A percentile compares a stretch with the other conserved stretches of the same genome.
Conservation (phyloP, 2,113 vertebrate species). For the Rostratula benghalensis region DNA sequence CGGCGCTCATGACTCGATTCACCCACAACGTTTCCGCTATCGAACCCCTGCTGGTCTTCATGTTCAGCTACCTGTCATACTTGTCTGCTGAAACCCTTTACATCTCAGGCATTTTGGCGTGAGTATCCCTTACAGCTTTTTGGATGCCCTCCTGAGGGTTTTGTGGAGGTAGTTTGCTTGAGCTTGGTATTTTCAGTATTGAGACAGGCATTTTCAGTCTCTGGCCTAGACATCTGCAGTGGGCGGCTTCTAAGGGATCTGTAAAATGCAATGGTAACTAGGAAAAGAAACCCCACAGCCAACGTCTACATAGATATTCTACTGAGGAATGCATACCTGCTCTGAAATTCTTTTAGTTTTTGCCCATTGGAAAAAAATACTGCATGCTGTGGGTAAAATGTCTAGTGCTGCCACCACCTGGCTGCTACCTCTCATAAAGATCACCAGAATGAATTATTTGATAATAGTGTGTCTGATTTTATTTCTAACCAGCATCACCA, state of each 20-base stretch:
- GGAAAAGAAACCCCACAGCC: background rate
- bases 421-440: background rate
- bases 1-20: conserved; percentile 93
- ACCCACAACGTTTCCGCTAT: conserved; percentile 88
- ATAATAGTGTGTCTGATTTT: background rate
- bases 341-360: background rate
- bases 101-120: conserved; percentile 96
- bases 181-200: no score
- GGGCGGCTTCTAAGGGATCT: background rate
- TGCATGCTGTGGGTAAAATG: background rate
- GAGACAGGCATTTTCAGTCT: background rate
- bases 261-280: background rate
- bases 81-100: conserved; percentile 90
- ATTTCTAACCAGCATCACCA: background rate
- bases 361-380: background rate
- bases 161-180: background rate
- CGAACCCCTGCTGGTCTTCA: conserved; percentile 94
- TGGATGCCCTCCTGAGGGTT: background rate
- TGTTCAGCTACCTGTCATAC: conserved; percentile 97
- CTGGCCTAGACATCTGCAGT: background rate
- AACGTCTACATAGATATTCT: background rate
- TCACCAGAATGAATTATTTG: background rate
- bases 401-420: background rate
- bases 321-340: background rate
- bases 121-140: conserved; percentile 67